Conservation (phyloP, 2,797 vertebrate species). For the Pogoniulus pusillus region DNA sequence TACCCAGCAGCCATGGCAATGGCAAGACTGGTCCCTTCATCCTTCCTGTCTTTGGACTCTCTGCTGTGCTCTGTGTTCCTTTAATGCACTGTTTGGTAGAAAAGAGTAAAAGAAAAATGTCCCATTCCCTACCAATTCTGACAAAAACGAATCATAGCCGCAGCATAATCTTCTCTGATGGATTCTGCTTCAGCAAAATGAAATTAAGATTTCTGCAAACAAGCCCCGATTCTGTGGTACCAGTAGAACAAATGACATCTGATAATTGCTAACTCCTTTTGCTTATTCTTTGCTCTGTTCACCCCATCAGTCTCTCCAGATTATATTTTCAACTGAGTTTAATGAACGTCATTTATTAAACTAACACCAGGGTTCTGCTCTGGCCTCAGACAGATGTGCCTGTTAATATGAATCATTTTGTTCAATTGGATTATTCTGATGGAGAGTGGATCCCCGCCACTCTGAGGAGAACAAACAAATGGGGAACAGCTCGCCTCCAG, state of each 20-base stretch:
- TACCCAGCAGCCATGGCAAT: not conserved
- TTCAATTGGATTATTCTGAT: constrained; percentile 79
- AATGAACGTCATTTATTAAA: constrained; percentile 81
- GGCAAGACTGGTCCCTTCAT: not conserved
- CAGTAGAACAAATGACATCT: constrained; percentile 73
- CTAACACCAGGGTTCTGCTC: constrained; percentile 74
- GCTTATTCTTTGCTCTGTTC: constrained; percentile 76
- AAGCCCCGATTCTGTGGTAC: constrained; percentile 51
- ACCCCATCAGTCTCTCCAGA: constrained; percentile 75
- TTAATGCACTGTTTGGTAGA: not conserved
- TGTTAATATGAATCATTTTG: constrained; percentile 78
- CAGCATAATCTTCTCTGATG: constrained; percentile 58
- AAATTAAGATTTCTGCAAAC: constrained; percentile 79
- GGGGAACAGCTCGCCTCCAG: constrained; percentile 49
- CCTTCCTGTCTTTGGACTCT: not conserved
- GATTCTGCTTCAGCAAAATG: constrained; percentile 68
- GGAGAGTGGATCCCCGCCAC: constrained; percentile 64
- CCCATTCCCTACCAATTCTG: not conserved
- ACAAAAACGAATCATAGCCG: constrained; percentile 47
- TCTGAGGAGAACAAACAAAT: constrained; percentile 56
- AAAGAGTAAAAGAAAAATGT: constrained; percentile 20
- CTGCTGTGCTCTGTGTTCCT: not conserved
- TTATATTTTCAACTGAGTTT: constrained; percentile 79
- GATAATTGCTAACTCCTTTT: constrained; percentile 73
- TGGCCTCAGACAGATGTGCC: constrained; percentile 77